Base-by-base conservation (phyloP, 2,888 invertebrate species). In the Eupithecia pulchellata region DNA sequence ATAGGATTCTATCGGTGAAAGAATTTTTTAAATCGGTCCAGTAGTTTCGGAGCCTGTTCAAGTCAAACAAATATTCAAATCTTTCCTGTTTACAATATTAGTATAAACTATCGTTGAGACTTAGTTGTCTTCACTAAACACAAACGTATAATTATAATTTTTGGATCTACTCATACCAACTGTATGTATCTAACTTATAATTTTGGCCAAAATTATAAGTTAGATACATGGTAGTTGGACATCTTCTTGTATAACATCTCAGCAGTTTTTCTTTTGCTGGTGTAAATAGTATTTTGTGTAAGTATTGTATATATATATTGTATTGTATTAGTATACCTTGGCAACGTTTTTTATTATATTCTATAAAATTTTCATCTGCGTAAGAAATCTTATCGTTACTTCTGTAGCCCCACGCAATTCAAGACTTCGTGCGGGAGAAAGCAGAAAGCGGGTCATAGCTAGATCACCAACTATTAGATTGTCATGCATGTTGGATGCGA, bases 361-460 rank as follows among this genome's bases (percentile, higher is more conserved):
- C 52, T 52, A 4, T 25, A 2, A 4, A 9, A 9, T 52, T 52
- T 47, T 8, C 47, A 47, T 20, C 55, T 57, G 57, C 29, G 17
- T 29, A 29, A 29, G 20, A 20, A 17, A 25, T 34, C 6, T 30
- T 55, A 69, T 61, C 73, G 73, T 64, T 34, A 4, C 14, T 71
- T 74, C 64, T 64, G 64, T 64, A 80, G 90, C 92, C 85, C 63
- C 78, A 79, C 78, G 71, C 79, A 76, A 85, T 83, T 87, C 86
- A 89, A 89, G 87, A 86, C 85, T 86, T 93, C 92, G 92, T 93
- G 93, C 89, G 76, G 84, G 92, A 90, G 93, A 93, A 92, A 93
- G 92, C 93, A 89, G 91, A 91, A 91, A 92, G 91, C 91, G 89
- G 92, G 90, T 88, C 89, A 88, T 86, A 80, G 84, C 88, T 87